Base-by-base conservation (phyloP, 1,140 invertebrate genomes). In the Macrocentrus cingulum region DNA sequence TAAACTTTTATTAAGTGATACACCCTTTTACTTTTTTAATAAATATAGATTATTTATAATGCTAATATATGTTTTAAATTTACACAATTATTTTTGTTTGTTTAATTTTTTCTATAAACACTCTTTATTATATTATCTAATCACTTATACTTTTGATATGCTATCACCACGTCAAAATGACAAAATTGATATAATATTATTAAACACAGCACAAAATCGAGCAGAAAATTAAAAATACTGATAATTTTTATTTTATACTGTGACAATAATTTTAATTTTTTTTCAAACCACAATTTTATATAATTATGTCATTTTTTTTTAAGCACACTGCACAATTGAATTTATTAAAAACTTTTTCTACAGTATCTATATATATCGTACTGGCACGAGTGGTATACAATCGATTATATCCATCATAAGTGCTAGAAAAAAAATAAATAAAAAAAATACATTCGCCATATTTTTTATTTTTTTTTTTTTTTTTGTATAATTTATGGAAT, bases 331-430 rank as follows among this genome's bases (percentile, higher is more conserved):
- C 22, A 49, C 9, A 46, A 45, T 39, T 39, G 13, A 39, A 37
- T 48, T 5, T 18, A 36, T 13, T 23, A n/a, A 9, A 23, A 39
- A 2, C n/a, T 11, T 7, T 8, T 4, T 20, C 41, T 42, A 50
- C 34, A 42, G 55, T 34, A 46, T 50, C 55, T 42, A 45, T 44
- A n/a, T n/a, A n/a, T n/a, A n/a, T n/a, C n/a, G 46, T 57, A 57
- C 55, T 57, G 55, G 55, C 55, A 57, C 55, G 55, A 57, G 55
- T 57, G 55, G 55, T 57, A 42, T 9, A 29, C 45, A 56, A 56
- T 56, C 49, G 44, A 48, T 48, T 23, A 48, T 23, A 49, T 39
- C 15, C 4, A 52, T 52, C 50, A 52, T 36, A 52, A 42, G 42
- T 57, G 50, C 46, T 50, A 50, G 42, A 57, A 50, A 48, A 34